phyloP scores from a whole-genome alignment of 2,888 invertebrate species.

The Stramonita haemastoma region DNA sequence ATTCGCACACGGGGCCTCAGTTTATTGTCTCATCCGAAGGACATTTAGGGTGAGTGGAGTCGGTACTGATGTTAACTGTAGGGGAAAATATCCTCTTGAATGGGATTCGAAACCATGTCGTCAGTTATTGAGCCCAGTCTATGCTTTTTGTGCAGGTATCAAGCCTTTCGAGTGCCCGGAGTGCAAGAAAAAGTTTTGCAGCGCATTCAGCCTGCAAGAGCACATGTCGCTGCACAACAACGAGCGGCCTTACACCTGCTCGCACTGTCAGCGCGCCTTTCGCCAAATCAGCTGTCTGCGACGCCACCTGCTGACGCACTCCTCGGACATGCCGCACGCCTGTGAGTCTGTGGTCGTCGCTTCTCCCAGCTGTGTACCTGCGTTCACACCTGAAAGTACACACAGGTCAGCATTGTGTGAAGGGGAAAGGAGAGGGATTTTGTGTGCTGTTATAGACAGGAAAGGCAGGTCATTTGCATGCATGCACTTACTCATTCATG shows the following conservation, averaged over 20 bases:
- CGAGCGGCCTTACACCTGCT: constrained; percentile 65
- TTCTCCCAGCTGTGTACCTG: constrained; percentile 74
- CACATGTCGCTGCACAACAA: constrained; percentile 70
- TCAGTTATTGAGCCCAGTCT: too few species aligned
- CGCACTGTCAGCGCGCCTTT: constrained; percentile 66
- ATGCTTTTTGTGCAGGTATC: constrained; percentile 60
- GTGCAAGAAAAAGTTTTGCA: constrained; percentile 71
- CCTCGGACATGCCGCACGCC: constrained; percentile 61
- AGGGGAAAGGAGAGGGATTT: neutral
- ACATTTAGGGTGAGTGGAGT: too few species aligned
- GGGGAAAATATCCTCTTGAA: too few species aligned
- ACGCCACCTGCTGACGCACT: constrained; percentile 71
- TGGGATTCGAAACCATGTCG: too few species aligned
- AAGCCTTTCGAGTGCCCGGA: constrained; percentile 72
- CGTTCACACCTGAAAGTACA: constrained; percentile 73
- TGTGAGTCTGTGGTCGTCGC: constrained; percentile 66
- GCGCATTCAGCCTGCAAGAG: constrained; percentile 71
- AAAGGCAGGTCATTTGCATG: too few species aligned
- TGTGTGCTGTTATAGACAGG: too few species aligned
- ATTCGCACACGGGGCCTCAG: too few species aligned
- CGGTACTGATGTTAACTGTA: too few species aligned
- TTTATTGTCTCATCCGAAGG: too few species aligned
- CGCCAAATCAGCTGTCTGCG: constrained; percentile 72
- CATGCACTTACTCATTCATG: too few species aligned
- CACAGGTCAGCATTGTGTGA: constrained; percentile 59